Percentiles rank a stretch among this genome's conserved stretches.
phyloP scores from a whole-genome alignment of 1,140 invertebrate species.

The Orchestia grillus region DNA sequence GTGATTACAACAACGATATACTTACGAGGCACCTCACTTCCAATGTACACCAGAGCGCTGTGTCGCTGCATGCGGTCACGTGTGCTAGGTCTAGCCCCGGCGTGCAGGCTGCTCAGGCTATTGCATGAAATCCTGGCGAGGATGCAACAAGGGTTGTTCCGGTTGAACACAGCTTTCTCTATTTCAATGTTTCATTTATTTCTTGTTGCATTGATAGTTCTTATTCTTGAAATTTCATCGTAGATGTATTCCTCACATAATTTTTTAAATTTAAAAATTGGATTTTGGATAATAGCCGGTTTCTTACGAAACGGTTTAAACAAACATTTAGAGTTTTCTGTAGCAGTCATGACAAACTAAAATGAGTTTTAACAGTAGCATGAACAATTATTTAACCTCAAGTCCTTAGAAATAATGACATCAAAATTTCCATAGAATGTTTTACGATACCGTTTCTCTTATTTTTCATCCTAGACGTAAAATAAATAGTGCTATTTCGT shows the following conservation, averaged over 20 bases:
- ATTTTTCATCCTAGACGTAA: too few relatives aligned
- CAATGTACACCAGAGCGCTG: neutral
- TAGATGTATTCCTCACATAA: neutral
- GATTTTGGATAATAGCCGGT: neutral
- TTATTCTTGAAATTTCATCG: neutral
- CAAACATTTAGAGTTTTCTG: too few relatives aligned
- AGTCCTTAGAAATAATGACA: too few relatives aligned
- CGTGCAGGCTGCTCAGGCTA: neutral
- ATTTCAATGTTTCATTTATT: neutral
- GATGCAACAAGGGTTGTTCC: neutral
- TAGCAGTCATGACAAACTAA: too few relatives aligned
- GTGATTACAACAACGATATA: neutral
- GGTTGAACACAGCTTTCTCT: neutral
- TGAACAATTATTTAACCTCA: too few relatives aligned
- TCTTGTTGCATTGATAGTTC: neutral
- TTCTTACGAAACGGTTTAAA: too few relatives aligned
- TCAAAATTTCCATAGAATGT: too few relatives aligned
- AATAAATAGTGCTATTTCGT: too few relatives aligned
- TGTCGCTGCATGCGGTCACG: neutral
- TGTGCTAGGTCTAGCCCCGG: neutral
- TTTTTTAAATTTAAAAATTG: neutral
- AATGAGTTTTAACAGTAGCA: too few relatives aligned
- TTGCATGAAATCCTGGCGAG: neutral
- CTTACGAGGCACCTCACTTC: neutral
- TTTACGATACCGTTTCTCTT: too few relatives aligned